Conservation (phyloP, 2,888 invertebrate genomes). For the Sphaerophoria rueppellii region DNA sequence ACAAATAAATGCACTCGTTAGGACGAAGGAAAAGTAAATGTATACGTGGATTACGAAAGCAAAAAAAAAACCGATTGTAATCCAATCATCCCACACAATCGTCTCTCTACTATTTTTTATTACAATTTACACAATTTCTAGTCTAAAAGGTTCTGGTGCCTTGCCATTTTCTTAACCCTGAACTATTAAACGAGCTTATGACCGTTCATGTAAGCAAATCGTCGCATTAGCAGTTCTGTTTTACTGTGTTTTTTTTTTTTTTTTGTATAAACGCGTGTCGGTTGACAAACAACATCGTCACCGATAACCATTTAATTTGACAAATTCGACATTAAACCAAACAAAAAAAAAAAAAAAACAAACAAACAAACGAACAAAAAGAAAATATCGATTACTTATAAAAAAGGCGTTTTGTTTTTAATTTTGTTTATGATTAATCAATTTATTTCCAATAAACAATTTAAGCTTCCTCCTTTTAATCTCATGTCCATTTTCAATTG, state of each 20-base stretch:
- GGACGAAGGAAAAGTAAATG: too few relatives aligned
- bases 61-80: neutral
- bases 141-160: neutral
- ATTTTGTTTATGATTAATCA: conserved; percentile 48
- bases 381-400: conserved; percentile 12
- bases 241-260: neutral
- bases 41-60: too few relatives aligned
- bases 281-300: neutral
- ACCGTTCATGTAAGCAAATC: conserved; percentile 31
- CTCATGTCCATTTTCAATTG: conserved; percentile 51
- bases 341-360: conserved; percentile 8
- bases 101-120: neutral
- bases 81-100: conserved; percentile 16
- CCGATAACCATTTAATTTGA: neutral
- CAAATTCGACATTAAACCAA: conserved; percentile 8
- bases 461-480: conserved; percentile 61
- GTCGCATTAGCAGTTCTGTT: neutral
- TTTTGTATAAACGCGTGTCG: neutral
- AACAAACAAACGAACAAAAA: neutral
- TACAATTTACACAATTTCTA: conserved; percentile 6
- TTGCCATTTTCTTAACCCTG: conserved; percentile 22
- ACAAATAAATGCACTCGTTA: too few relatives aligned
- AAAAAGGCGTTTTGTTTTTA: conserved; percentile 30
- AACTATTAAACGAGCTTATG: conserved; percentile 28
- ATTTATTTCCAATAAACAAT: conserved; percentile 51